Percentiles rank a stretch among this genome's conserved stretches.
Evolutionary conservation across 2,888 invertebrate genomes (phyloP).

Genomic region (Hermaeophaga mercurialis): DNA sequence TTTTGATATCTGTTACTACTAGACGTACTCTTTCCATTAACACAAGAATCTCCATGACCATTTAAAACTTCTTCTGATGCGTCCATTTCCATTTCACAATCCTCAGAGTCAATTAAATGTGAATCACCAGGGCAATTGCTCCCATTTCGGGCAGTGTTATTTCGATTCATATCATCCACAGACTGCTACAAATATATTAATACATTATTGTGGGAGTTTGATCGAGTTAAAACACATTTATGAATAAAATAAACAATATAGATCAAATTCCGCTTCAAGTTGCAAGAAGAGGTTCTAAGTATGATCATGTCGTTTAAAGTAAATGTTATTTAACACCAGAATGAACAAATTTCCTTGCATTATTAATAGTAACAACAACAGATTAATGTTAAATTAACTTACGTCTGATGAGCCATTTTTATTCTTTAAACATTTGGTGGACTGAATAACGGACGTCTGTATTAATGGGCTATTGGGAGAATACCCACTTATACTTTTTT

Average conservation of each 20-base stretch:
- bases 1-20: slow-evolving; percentile 65
- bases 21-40: slow-evolving; percentile 44
- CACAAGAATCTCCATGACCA: slow-evolving; percentile 50
- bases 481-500: slow-evolving; percentile 45
- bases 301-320: too few relatives aligned
- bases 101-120: slow-evolving; percentile 55
- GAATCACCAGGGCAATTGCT: slow-evolving; percentile 46
- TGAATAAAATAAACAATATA: too few relatives aligned
- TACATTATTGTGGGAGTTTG: neutral
- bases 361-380: too few relatives aligned
- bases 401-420: slow-evolving; percentile 41
- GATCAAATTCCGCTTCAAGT: too few relatives aligned
- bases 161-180: slow-evolving; percentile 62
- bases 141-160: slow-evolving; percentile 60
- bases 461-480: slow-evolving; percentile 60
- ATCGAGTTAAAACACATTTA: too few relatives aligned
- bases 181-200: slow-evolving; percentile 20
- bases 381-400: slow-evolving; percentile 20
- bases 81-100: slow-evolving; percentile 62
- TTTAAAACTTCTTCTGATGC: slow-evolving; percentile 51
- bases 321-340: too few relatives aligned
- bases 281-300: too few relatives aligned
- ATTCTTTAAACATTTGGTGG: slow-evolving; percentile 65
- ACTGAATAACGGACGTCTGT: slow-evolving; percentile 83
- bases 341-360: too few relatives aligned